Conservation (phyloP, 2,888 invertebrate genomes). For the Dioctria rufipes region DNA sequence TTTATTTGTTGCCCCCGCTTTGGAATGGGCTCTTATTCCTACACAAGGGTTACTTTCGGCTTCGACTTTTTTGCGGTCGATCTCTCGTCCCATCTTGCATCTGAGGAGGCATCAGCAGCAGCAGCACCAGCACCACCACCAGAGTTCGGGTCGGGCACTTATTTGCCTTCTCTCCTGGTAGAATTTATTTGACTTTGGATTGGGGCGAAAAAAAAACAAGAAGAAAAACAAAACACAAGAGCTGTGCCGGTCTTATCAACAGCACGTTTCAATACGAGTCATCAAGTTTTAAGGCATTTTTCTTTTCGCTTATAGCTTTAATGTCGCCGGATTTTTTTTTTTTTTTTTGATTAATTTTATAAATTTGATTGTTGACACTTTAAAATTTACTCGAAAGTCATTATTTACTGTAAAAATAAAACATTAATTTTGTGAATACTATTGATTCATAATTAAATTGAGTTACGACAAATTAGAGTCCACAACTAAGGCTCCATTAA, state of each 20-base stretch:
- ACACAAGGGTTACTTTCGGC: slow-evolving; percentile 38
- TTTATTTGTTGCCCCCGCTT: slow-evolving; percentile 7
- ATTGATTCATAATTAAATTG: too few relatives aligned
- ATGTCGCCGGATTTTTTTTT: background rate
- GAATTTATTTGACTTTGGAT: slow-evolving; percentile 42
- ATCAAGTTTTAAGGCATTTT: slow-evolving; percentile 9
- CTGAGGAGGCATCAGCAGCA: background rate
- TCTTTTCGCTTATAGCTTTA: background rate
- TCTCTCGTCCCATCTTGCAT: slow-evolving; percentile 28
- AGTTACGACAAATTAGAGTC: too few relatives aligned
- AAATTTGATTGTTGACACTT: slow-evolving; percentile 41
- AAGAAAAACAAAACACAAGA: slow-evolving; percentile 8
- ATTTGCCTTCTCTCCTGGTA: slow-evolving; percentile 16
- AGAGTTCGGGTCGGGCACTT: background rate
- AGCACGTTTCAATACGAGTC: slow-evolving; percentile 31
- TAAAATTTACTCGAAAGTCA: background rate
- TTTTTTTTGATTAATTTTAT: slow-evolving; percentile 31
- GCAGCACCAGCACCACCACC: too few relatives aligned
- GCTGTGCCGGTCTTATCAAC: slow-evolving; percentile 31
- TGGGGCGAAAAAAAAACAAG: background rate
- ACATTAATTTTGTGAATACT: too few relatives aligned
- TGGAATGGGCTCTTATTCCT: background rate
- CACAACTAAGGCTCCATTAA: too few relatives aligned
- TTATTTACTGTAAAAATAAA: too few relatives aligned
- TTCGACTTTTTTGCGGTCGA: slow-evolving; percentile 16